A percentile compares a stretch with the other conserved stretches of the same genome.
Conservation (phyloP, 2,113 vertebrate genomes). For the Petrocephalus microphthalmus region DNA sequence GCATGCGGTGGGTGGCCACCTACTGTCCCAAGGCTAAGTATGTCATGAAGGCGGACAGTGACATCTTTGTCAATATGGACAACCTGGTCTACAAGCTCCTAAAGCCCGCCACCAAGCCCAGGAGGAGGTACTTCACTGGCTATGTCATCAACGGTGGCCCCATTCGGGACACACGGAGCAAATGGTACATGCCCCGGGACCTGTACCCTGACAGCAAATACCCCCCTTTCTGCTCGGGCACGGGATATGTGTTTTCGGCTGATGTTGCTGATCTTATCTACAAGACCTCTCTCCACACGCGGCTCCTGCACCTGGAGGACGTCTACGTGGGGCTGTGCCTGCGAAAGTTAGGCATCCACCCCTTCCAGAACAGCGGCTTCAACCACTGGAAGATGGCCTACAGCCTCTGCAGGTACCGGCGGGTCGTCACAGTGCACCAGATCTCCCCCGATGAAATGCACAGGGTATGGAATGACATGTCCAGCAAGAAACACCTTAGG, state of each 20-base stretch:
- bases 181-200: constrained; percentile 97
- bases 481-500: constrained; percentile 96
- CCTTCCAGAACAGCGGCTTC: constrained; percentile 97
- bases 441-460: constrained; percentile 98
- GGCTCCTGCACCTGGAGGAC: constrained; percentile 92
- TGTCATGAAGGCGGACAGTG: constrained; percentile 97
- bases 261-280: constrained; percentile 95
- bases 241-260: constrained; percentile 93
- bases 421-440: constrained; percentile 94
- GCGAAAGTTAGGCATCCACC: constrained; percentile 89
- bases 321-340: constrained; percentile 95
- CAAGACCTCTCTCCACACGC: constrained; percentile 92
- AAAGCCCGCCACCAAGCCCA: constrained; percentile 86
- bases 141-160: constrained; percentile 96
- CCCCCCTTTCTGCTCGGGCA: constrained; percentile 95
- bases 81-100: constrained; percentile 93
- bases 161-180: constrained; percentile 91
- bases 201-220: constrained; percentile 95
- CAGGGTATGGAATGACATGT: constrained; percentile 98
- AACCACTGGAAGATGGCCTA: constrained; percentile 99
- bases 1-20: constrained; percentile 92
- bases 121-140: constrained; percentile 91
- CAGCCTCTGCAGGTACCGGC: constrained; percentile 89
- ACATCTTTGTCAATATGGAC: constrained; percentile 99
- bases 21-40: constrained; percentile 92